Evolutionary conservation across 1,140 invertebrate genomes (phyloP), one percentile per base, ranked within the genome.

Genomic region (Brachionus koreanus): DNA sequence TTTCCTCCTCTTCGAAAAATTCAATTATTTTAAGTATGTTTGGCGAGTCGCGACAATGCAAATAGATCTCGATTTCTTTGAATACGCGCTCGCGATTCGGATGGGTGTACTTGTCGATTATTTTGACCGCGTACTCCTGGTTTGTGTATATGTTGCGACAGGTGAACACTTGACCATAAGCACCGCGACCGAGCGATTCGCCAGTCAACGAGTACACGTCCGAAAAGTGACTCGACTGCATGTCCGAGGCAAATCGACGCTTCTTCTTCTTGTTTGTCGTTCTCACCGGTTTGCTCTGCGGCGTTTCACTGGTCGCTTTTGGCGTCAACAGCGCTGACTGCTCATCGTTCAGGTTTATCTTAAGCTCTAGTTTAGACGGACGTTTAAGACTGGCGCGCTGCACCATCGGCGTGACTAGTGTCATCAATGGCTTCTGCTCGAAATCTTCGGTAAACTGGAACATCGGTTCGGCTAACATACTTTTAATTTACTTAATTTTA

Each of bases 61-160:
- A 94, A 91, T 98, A 98, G 84, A 95, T 98, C 90, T 99, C 96
- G 84, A 99, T 95, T 89, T 99, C 97, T 83, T 95, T 94, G 91
- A 98, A 96, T 52, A 98, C 96, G 13, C 82, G 82, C 42, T 75
- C 46, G 25, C 69, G 19, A 67, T 83, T 76, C 82, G 82, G 82
- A 82, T 82, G 82, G 5, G 42, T 43, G 39, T 82, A 72, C 39
- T 67, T 82, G 39, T 67, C 79, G 25, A 83, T 61, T 37, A 83
- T 57, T 57, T 83, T 83, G 5, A 83, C 82, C 5, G 82, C 82
- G 37, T 83, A 83, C 35, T 74, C 65, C n/a, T 52, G 23, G 16
- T 42, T 37, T 3, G 82, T 83, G 46, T 39, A 63, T 3, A 74
- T 72, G 37, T 83, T 72, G 37, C 23, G 19, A 43, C 82, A 83